Evolutionary conservation across 2,888 invertebrate species (phyloP).

Genomic region (Ligdia adustata): DNA sequence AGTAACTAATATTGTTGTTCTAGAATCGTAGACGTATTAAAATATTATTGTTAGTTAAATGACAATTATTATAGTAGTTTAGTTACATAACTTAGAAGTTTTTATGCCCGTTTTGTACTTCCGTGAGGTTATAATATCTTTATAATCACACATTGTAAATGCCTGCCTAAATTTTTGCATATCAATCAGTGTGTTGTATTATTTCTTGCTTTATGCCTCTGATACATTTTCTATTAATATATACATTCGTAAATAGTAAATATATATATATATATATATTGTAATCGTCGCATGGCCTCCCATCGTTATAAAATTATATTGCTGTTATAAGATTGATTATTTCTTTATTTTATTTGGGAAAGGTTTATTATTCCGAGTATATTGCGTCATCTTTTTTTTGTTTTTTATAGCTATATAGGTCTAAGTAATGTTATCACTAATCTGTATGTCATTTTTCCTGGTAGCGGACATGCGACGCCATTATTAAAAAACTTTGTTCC

Average conservation of each 20-base stretch:
- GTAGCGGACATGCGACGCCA: not conserved
- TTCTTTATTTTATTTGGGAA: no score
- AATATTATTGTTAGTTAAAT: not conserved
- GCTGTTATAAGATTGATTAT: no score
- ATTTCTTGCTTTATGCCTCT: not conserved
- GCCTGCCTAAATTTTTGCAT: not conserved
- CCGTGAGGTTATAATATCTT: not conserved
- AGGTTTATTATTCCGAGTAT: no score
- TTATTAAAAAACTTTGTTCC: not conserved
- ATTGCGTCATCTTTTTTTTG: no score
- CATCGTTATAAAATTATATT: no score
- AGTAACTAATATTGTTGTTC: not conserved
- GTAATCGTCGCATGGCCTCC: no score
- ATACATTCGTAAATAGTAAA: not conserved
- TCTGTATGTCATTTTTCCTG: not conserved
- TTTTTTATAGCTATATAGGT: no score
- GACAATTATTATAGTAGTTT: slow-evolving; percentile 3
- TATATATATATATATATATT: not conserved
- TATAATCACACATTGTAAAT: not conserved
- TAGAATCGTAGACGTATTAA: not conserved
- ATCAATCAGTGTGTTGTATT: not conserved
- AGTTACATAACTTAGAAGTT: not conserved
- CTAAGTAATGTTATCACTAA: not conserved
- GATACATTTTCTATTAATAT: not conserved
- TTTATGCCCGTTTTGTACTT: slow-evolving; percentile 1